Base-by-base conservation (phyloP, 2,888 invertebrate genomes). In the Autographa pulchrina region DNA sequence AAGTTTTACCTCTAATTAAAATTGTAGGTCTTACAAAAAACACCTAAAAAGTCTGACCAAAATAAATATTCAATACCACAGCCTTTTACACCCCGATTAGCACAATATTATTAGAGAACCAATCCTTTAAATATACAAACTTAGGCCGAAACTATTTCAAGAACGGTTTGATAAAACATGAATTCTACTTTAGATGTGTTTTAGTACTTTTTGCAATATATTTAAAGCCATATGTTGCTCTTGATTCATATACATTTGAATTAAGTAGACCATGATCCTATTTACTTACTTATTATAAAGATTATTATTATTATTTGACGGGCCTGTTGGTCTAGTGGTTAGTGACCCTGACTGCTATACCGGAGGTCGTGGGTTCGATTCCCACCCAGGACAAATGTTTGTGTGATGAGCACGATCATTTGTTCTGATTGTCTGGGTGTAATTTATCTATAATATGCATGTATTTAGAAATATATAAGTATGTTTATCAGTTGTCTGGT, bases 51-150 rank as follows among this genome's bases (percentile, higher is more conserved):
- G 60, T 74, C 70, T 31, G 48, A 64, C 9, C 54, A 18, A 31
- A 62, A 64, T 72, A 82, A 79, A 77, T 74, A 80, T 80, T 74
- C 66, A 77, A 69, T 72, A 79, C 18, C 68, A 65, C 38, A 68
- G 63, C 75, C 75, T 83, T 83, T 75, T 80, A 83, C 67, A 78
- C 65, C 62, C 75, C 69, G 68, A 72, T 75, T 78, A 72, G 65
- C 81, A 80, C 70, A 68, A 70, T 72, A 67, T 80, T 18, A 56
- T 74, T 70, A 70, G 72, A 68, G 43, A 58, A 77, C 77, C 81
- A 77, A 74, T 71, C 70, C 70, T 69, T 68, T 58, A 72, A 73
- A 73, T 73, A 61, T 41, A 75, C 74, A 56, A 20, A 77, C 48
- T 67, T 67, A 71, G 81, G 43, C 31, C 62, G 8, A 65, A 76